Conservation (phyloP, 2,113 vertebrate species). For the Martes martes region DNA sequence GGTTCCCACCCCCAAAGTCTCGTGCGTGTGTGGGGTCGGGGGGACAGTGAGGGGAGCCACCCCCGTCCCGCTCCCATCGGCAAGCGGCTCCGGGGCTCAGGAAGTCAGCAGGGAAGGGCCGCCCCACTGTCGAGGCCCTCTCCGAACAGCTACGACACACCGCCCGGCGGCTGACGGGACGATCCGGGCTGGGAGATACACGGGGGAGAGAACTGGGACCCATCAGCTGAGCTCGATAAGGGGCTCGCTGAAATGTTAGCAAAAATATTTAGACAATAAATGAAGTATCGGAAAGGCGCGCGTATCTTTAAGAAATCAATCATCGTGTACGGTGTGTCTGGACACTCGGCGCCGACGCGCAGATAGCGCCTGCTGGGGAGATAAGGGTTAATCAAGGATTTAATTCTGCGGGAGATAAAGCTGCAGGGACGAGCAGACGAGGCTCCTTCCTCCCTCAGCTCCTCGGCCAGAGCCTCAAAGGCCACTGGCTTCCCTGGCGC, state of each 20-base stretch:
- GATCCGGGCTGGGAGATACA: slow-evolving; percentile 71
- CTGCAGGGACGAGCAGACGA: background rate
- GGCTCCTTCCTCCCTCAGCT: slow-evolving; percentile 40
- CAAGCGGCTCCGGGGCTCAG: background rate
- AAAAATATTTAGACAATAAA: slow-evolving; percentile 98
- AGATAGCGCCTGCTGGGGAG: slow-evolving; percentile 93
- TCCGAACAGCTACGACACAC: slow-evolving; percentile 22
- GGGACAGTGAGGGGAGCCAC: background rate
- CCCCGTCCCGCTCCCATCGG: background rate
- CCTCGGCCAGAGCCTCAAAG: slow-evolving; percentile 41
- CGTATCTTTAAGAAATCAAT: slow-evolving; percentile 98
- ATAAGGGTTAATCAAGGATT: slow-evolving; percentile 91
- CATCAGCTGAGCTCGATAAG: slow-evolving; percentile 84
- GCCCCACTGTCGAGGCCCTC: fast-evolving
- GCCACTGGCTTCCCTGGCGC: background rate
- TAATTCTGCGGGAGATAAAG: slow-evolving; percentile 85
- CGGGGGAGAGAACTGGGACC: slow-evolving; percentile 79
- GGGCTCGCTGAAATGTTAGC: slow-evolving; percentile 82
- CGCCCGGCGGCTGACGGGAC: slow-evolving; percentile 47
- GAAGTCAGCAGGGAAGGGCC: background rate
- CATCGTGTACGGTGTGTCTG: slow-evolving; percentile 94
- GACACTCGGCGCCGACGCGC: slow-evolving; percentile 93
- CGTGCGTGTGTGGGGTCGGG: fast-evolving
- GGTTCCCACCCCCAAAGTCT: background rate
- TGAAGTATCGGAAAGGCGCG: slow-evolving; percentile 94